These are phyloP conservation scores for rat (Rattus norvegicus) DNA, from an alignment of 2,113 vertebrate species.

Conservation along the genomic window GRCr8 NC_086026.1:96539501-96540000, in stretches of 20 bases:
- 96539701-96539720: slow-evolving; percentile 35
- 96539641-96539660: background rate
- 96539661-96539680: background rate
- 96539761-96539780: background rate
- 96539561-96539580: background rate
- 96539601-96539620: background rate
- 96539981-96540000: background rate
- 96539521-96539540: background rate
- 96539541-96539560: background rate
- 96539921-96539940: background rate
- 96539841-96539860: background rate
- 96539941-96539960: background rate
- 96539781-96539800: background rate
- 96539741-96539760: slow-evolving; percentile 35
- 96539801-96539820: background rate
- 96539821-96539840: background rate
- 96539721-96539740: background rate
- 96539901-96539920: background rate
- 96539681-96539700: background rate
- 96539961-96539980: background rate
- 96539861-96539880: background rate
- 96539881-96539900: background rate
- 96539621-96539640: background rate
- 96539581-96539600: background rate
- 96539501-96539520: background rate